A percentile compares a stretch with the other conserved stretches of the same genome.
phyloP scores from a whole-genome alignment of 30 jellyfish, hydroid and myxozoan genomes.

The Euphysa ruthae region DNA sequence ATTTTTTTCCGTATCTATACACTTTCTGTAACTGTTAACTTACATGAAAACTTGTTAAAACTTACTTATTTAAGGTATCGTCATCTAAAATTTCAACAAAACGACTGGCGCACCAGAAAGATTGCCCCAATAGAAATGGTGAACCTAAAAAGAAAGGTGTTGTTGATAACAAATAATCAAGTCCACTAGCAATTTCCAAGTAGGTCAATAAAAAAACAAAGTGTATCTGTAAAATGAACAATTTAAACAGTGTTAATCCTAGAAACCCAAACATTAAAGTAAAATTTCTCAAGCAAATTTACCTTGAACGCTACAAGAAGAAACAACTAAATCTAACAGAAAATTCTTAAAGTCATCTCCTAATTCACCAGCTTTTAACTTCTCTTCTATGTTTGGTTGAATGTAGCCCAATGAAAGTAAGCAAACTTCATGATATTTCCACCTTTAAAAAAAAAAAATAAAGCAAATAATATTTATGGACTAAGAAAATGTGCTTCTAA shows the following conservation, averaged over 20 bases:
- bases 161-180: too few species aligned
- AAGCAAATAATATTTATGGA: too few species aligned
- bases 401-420: constrained; percentile 59
- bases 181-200: too few species aligned
- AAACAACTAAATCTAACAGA: constrained; percentile 42
- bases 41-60: too few species aligned
- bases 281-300: background rate
- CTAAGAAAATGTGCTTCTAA: too few species aligned
- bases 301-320: constrained; percentile 39
- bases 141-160: constrained; percentile 20
- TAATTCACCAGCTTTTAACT: constrained; percentile 41
- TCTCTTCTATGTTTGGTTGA: constrained; percentile 49
- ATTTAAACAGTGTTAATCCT: too few species aligned
- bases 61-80: constrained; percentile 53
- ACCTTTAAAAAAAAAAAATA: constrained; percentile 41
- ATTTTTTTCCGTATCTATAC: too few species aligned
- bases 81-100: constrained; percentile 45
- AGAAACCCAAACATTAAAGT: background rate
- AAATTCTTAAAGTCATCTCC: constrained; percentile 42
- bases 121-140: constrained; percentile 75
- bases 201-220: too few species aligned
- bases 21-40: too few species aligned
- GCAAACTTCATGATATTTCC: constrained; percentile 88
- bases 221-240: too few species aligned
- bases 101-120: constrained; percentile 85